Conservation (phyloP, 1,140 invertebrate species). For the Chrysomallon squamiferum region DNA sequence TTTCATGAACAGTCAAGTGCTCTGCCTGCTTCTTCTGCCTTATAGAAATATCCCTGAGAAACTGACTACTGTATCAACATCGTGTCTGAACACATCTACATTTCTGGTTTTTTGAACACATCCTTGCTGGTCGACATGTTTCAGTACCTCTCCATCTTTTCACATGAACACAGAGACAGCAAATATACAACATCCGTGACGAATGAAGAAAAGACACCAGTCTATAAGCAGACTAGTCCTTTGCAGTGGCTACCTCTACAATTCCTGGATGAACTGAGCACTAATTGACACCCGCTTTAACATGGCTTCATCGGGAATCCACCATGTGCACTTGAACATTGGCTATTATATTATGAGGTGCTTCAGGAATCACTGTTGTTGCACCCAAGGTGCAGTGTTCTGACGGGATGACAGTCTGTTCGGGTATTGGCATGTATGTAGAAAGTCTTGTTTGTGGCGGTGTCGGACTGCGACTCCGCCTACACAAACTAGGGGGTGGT, state of each 20-base stretch:
- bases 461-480: conserved; percentile 53
- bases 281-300: too few relatives aligned
- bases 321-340: conserved; percentile 85
- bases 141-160: too few relatives aligned
- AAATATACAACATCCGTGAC: too few relatives aligned
- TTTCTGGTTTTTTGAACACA: too few relatives aligned
- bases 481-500: conserved; percentile 43
- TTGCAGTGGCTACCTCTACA: too few relatives aligned
- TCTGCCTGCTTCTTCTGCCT: not conserved
- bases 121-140: too few relatives aligned
- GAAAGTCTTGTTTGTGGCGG: conserved; percentile 51
- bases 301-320: conserved; percentile 60
- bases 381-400: conserved; percentile 36
- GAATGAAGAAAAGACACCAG: too few relatives aligned
- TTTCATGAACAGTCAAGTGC: too few relatives aligned
- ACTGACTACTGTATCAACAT: not conserved
- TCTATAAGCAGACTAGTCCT: too few relatives aligned
- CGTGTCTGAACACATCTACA: too few relatives aligned
- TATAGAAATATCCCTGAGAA: conserved; percentile 10
- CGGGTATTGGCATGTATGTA: conserved; percentile 51
- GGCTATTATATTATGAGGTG: conserved; percentile 75
- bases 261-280: too few relatives aligned
- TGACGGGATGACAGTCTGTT: conserved; percentile 57
- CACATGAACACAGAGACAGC: too few relatives aligned
- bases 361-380: conserved; percentile 28